Percentiles rank a stretch among this genome's conserved stretches.
phyloP scores from a whole-genome alignment of 2,113 vertebrate species.

The Capricornis sumatraensis region DNA sequence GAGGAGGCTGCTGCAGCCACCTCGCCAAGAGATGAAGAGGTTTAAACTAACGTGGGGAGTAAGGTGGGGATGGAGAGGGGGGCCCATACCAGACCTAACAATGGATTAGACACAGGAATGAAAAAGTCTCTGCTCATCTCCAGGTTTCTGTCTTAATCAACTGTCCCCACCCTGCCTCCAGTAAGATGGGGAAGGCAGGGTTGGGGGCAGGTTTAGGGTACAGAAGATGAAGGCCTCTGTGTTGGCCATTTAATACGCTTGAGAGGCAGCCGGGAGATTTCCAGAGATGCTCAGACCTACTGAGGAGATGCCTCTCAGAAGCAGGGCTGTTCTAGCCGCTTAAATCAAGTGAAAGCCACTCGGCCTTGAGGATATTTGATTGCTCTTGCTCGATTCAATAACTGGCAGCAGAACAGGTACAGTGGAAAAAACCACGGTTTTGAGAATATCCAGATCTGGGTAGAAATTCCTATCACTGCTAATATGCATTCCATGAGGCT shows the following conservation, averaged over 20 bases:
- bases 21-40: background rate
- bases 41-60: background rate
- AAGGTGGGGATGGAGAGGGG: fast-evolving
- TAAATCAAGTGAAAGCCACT: background rate
- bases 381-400: background rate
- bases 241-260: background rate
- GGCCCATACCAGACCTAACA: background rate
- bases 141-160: background rate
- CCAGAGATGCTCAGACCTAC: background rate
- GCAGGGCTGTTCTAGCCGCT: background rate
- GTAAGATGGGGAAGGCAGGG: background rate
- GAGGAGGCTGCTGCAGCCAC: background rate
- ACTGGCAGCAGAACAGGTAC: background rate
- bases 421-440: background rate
- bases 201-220: background rate
- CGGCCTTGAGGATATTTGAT: background rate
- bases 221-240: background rate
- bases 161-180: background rate
- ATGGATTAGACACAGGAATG: background rate
- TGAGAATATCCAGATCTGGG: background rate
- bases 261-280: background rate
- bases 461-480: background rate
- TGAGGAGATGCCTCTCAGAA: background rate
- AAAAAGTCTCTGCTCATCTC: background rate
- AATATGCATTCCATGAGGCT: background rate